These are phyloP conservation scores for Hydrotaea diabolus DNA, from an alignment of 2,888 invertebrate genomes.

Conservation along the genomic window DNA sequence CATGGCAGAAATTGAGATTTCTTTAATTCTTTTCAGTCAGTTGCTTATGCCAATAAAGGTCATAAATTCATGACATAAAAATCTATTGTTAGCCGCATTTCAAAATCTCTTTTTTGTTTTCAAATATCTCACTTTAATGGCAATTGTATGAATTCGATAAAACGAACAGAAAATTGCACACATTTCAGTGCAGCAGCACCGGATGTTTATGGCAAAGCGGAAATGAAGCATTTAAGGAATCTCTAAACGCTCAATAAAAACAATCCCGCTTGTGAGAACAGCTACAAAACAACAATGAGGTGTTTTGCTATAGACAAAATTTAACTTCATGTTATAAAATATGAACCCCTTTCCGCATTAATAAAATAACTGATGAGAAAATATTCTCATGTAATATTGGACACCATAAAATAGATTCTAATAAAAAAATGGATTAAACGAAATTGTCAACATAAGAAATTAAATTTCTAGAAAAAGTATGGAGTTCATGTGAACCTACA, in stretches of 20 bases:
- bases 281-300: neutral
- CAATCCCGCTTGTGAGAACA: neutral
- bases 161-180: slow-evolving; percentile 1
- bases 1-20: neutral
- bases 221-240: neutral
- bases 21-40: neutral
- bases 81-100: neutral
- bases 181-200: neutral
- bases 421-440: neutral
- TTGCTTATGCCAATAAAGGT: neutral
- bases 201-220: slow-evolving; percentile 3
- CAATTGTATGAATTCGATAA: neutral
- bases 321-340: too few species aligned
- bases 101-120: too few species aligned
- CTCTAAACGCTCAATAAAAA: neutral
- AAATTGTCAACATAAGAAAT: neutral
- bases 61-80: neutral
- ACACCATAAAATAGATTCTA: neutral
- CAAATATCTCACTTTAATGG: too few species aligned
- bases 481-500: neutral
- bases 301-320: neutral
- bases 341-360: too few species aligned
- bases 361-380: too few species aligned
- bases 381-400: neutral
- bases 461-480: neutral